Conservation (phyloP, 1,140 invertebrate genomes). For the Caenorhabditis inopinata region DNA sequence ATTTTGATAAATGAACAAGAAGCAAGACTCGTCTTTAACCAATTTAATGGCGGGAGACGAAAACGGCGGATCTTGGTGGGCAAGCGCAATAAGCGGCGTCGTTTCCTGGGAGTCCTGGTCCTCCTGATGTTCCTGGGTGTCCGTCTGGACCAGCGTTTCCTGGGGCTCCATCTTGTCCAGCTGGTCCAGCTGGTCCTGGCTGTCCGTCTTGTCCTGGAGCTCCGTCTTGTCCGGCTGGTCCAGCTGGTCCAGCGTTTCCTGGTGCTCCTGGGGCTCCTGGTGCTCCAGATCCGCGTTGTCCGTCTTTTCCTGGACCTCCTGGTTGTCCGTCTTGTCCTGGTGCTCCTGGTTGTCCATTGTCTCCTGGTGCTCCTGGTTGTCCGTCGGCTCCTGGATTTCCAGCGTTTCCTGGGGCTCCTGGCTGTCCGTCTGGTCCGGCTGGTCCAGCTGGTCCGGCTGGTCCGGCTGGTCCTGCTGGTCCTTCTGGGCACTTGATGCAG, state of each 20-base stretch:
- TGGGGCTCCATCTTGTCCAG: conserved; percentile 36
- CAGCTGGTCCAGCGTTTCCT: conserved; percentile 38
- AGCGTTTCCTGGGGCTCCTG: conserved; percentile 40
- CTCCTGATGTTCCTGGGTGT: conserved; percentile 20
- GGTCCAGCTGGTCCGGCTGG: conserved; percentile 39
- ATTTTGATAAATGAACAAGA: not conserved
- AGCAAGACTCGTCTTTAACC: not conserved
- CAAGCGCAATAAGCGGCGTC: conserved; percentile 49
- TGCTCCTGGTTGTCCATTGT: conserved; percentile 24
- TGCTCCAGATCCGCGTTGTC: conserved; percentile 19
- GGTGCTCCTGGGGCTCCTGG: conserved; percentile 35
- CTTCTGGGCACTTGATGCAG: conserved; percentile 53
- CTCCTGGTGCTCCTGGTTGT: conserved; percentile 32
- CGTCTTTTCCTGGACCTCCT: conserved; percentile 8
- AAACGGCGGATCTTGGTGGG: conserved; percentile 46
- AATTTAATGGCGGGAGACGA: conserved; percentile 39
- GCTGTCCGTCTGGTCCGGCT: conserved; percentile 42
- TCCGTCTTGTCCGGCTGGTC: conserved; percentile 28
- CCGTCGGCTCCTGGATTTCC: conserved; percentile 36
- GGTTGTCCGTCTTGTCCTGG: conserved; percentile 41
- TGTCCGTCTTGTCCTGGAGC: conserved; percentile 24
- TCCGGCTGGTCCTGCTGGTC: conserved; percentile 46
- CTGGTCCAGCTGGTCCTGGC: conserved; percentile 14
- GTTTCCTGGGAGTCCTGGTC: conserved; percentile 41
- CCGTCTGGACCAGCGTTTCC: conserved; percentile 39